Evolutionary conservation across 2,113 vertebrate genomes (phyloP).

Genomic region (Trichomycterus rosablanca): DNA sequence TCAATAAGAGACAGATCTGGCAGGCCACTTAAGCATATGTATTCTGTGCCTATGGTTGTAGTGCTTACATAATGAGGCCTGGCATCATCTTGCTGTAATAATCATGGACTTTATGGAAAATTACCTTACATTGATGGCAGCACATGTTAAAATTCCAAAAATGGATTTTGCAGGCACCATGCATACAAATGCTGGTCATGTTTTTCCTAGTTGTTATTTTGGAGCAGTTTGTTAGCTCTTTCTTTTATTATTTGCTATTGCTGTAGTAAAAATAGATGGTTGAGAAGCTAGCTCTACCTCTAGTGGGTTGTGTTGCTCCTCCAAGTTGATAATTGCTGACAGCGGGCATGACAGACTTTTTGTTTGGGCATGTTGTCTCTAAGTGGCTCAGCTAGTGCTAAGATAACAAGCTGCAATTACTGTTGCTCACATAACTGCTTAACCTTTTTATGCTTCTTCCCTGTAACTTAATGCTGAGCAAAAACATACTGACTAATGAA

Average conservation of each 20-base stretch:
- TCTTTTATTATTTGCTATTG: conserved; percentile 4
- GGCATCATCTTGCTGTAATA: too few relatives aligned
- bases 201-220: too few relatives aligned
- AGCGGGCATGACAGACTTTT: conserved; percentile 4
- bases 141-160: too few relatives aligned
- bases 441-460: neutral
- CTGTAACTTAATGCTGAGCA: neutral
- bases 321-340: conserved; percentile 4
- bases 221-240: neutral
- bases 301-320: conserved; percentile 1
- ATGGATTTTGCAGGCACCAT: neutral
- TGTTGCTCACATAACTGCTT: neutral
- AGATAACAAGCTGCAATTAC: conserved; percentile 25
- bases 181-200: neutral
- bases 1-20: too few relatives aligned
- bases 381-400: conserved; percentile 4
- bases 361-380: conserved; percentile 18
- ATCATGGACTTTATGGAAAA: too few relatives aligned
- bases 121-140: too few relatives aligned
- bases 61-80: too few relatives aligned
- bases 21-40: too few relatives aligned
- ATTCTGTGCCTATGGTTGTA: too few relatives aligned
- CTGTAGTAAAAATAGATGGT: neutral
- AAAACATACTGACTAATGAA: conserved; percentile 12
- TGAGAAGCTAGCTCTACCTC: conserved; percentile 6